A percentile compares a stretch with the other conserved stretches of the same genome.
phyloP scores from a whole-genome alignment of 2,113 vertebrate genomes.

The Dissostichus mawsoni region DNA sequence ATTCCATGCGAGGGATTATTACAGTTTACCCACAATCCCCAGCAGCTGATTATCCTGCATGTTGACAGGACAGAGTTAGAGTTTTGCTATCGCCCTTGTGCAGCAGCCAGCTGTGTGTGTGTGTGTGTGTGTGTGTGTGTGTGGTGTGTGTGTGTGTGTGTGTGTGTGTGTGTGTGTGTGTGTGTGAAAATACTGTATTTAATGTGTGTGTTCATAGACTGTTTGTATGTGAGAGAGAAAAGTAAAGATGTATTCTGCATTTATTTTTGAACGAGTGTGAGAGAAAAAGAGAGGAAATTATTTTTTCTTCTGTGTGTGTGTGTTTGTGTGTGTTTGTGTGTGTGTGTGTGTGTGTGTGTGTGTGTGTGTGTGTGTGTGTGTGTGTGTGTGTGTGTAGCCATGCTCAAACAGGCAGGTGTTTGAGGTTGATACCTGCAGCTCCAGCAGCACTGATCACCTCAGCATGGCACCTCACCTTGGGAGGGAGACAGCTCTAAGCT shows the following conservation, averaged over 20 bases:
- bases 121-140: conserved; percentile 40
- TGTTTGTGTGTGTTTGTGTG: conserved; percentile 23
- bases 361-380: conserved; percentile 5
- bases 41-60: conserved; percentile 82
- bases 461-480: conserved; percentile 75
- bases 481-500: conserved; percentile 76
- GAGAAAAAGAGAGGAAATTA: conserved; percentile 21
- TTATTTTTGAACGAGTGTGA: conserved; percentile 28
- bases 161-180: conserved; percentile 39
- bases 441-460: conserved; percentile 75
- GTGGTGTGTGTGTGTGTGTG: conserved; percentile 23
- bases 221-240: conserved; percentile 45
- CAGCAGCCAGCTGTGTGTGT: conserved; percentile 68
- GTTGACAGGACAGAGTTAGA: conserved; percentile 77
- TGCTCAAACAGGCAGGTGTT: conserved; percentile 72
- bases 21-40: conserved; percentile 84
- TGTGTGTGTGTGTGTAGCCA: conserved; percentile 24
- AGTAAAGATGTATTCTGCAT: conserved; percentile 57
- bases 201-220: conserved; percentile 25
- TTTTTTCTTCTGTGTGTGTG: conserved; percentile 22
- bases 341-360: conserved; percentile 34
- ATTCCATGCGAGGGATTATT: conserved; percentile 83
- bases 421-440: conserved; percentile 79
- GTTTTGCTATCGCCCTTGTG: conserved; percentile 78
- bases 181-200: conserved; percentile 24